Percentiles rank a stretch among this genome's conserved stretches.
These are phyloP conservation scores for Tubiluchus corallicola DNA, from an alignment of 2,888 invertebrate species.

Conservation along the genomic window DNA sequence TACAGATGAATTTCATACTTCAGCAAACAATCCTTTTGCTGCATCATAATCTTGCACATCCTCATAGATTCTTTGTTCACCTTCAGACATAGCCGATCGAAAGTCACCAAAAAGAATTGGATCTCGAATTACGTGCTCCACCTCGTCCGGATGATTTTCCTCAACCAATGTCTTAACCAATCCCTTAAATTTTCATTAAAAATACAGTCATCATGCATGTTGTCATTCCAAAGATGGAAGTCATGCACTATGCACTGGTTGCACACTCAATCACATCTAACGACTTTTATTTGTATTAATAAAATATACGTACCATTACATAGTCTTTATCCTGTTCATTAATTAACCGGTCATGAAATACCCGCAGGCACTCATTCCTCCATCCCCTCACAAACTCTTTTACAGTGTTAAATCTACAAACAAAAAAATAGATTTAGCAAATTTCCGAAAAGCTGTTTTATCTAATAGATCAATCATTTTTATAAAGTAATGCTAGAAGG, in stretches of 20 bases:
- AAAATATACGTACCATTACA: conserved; percentile 23
- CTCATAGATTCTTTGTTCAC: conserved; percentile 60
- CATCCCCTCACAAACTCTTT: conserved; percentile 62
- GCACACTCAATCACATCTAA: too few species aligned
- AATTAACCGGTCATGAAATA: conserved; percentile 70
- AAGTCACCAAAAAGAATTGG: conserved; percentile 76
- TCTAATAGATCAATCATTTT: too few species aligned
- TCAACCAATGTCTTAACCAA: conserved; percentile 30
- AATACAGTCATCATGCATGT: too few species aligned
- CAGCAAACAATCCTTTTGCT: conserved; percentile 65
- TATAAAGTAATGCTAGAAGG: too few species aligned
- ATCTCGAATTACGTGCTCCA: conserved; percentile 53
- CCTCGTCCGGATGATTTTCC: conserved; percentile 25
- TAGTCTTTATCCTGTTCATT: conserved; percentile 33
- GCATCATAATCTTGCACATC: conserved; percentile 76
- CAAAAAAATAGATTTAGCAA: too few species aligned
- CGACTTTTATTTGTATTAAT: too few species aligned
- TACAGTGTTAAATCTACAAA: conserved; percentile 44
- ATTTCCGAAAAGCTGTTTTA: too few species aligned
- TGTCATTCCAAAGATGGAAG: too few species aligned
- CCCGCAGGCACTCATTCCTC: conserved; percentile 72
- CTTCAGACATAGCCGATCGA: conserved; percentile 60
- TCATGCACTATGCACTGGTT: too few species aligned
- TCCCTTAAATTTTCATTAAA: conserved; percentile 16
- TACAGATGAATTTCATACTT: conserved; percentile 44